phyloP scores from a whole-genome alignment of 2,113 vertebrate species.

The Eclectus roratus region DNA sequence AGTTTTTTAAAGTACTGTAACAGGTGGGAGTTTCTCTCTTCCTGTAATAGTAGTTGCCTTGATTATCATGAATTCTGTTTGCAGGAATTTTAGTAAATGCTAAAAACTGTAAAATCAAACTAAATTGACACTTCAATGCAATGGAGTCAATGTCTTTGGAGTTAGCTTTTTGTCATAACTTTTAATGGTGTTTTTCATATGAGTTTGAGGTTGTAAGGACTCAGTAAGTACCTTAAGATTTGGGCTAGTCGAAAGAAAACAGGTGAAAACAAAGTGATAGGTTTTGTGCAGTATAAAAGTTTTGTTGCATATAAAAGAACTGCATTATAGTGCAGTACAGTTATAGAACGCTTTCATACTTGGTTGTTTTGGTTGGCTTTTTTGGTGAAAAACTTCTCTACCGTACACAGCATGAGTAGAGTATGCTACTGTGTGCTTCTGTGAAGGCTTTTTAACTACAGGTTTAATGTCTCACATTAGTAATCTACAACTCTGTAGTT shows the following conservation, averaged over 20 bases:
- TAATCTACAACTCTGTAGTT: not conserved
- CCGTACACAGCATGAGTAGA: rapidly evolving
- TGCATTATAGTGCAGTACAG: not conserved
- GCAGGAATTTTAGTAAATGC: not conserved
- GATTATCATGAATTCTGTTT: not conserved
- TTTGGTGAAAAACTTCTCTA: not conserved
- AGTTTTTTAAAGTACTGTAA: not conserved
- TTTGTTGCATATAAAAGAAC: not conserved
- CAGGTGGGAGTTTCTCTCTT: not conserved
- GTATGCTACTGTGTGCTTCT: not conserved
- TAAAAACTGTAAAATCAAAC: not conserved
- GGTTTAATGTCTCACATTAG: not conserved
- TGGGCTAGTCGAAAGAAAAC: not conserved
- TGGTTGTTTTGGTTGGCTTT: not conserved
- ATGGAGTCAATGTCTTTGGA: not conserved
- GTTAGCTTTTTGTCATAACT: not conserved
- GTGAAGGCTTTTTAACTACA: not conserved
- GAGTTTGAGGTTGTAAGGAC: not conserved
- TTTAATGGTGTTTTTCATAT: not conserved
- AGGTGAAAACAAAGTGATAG: not conserved
- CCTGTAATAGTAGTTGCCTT: not conserved
- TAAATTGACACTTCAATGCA: not conserved
- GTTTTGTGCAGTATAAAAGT: not conserved
- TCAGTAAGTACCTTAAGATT: not conserved
- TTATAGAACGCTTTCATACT: not conserved